Evolutionary conservation across 2,113 vertebrate species (phyloP).

Genomic region (Struthidea cinerea): DNA sequence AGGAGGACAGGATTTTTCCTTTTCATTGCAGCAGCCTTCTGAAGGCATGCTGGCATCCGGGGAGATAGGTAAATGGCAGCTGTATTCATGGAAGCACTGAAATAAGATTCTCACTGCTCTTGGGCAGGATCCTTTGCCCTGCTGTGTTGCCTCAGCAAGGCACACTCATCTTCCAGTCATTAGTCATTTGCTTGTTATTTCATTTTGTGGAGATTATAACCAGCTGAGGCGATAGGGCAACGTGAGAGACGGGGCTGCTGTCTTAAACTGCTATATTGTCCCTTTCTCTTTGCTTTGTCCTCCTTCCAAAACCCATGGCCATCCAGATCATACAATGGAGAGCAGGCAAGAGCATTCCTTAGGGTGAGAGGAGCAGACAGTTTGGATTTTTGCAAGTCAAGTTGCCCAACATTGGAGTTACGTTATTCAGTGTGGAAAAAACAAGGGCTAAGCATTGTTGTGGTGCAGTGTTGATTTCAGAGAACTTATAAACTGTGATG

Average conservation of each 20-base stretch:
- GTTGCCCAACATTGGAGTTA: neutral
- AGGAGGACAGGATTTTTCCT: neutral
- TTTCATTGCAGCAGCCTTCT: neutral
- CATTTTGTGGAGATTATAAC: constrained; percentile 12
- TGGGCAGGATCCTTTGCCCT: neutral
- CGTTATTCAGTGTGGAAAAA: neutral
- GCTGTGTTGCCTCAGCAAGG: neutral
- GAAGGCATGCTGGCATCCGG: neutral
- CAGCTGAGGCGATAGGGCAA: neutral
- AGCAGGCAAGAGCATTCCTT: neutral
- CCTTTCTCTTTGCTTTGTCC: constrained; percentile 5
- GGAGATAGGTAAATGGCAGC: neutral
- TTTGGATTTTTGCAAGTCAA: neutral
- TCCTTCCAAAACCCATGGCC: constrained; percentile 1
- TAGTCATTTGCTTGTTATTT: neutral
- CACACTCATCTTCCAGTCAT: neutral
- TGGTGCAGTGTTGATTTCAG: neutral
- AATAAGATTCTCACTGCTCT: neutral
- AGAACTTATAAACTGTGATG: neutral
- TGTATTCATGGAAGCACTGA: neutral
- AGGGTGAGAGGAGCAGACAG: neutral
- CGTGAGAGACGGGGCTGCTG: neutral
- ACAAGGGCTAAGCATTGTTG: neutral
- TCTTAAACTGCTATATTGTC: neutral
- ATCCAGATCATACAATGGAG: neutral